Percentiles rank a stretch among this genome's conserved stretches.
Evolutionary conservation across 2,888 invertebrate genomes (phyloP).

Genomic region (Cantharis rustica): DNA sequence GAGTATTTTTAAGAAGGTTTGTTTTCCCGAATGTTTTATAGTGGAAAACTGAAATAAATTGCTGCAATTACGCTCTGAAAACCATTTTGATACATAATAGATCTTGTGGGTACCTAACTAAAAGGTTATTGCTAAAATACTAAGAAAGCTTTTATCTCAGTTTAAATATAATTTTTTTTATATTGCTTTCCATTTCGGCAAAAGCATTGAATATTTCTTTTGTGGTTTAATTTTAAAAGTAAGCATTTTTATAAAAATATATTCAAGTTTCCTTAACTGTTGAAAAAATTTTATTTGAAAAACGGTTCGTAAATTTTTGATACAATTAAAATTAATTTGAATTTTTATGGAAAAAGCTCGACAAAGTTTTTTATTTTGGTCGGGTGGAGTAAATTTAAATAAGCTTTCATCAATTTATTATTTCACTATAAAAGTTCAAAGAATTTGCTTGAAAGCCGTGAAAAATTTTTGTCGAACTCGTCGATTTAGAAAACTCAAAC

Average conservation of each 20-base stretch:
- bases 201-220: background rate
- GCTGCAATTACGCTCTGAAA: background rate
- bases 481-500: constrained; percentile 44
- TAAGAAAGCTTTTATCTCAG: background rate
- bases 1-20: background rate
- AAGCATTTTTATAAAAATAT: background rate
- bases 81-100: background rate
- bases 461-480: constrained; percentile 38
- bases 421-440: constrained; percentile 29
- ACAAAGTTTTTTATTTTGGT: background rate
- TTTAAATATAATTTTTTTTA: background rate
- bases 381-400: constrained; percentile 11
- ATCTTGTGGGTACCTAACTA: background rate
- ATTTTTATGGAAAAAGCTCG: background rate
- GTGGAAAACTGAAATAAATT: background rate
- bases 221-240: background rate
- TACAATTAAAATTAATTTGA: background rate
- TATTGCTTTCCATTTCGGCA: background rate
- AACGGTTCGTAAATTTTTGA: background rate
- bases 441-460: constrained; percentile 23
- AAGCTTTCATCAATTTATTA: constrained; percentile 23
- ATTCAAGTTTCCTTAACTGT: background rate
- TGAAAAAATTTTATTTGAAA: background rate
- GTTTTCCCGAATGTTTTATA: background rate
- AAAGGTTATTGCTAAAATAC: background rate